Base-by-base conservation (phyloP, 2,888 invertebrate genomes). In the Mythimna ferrago region DNA sequence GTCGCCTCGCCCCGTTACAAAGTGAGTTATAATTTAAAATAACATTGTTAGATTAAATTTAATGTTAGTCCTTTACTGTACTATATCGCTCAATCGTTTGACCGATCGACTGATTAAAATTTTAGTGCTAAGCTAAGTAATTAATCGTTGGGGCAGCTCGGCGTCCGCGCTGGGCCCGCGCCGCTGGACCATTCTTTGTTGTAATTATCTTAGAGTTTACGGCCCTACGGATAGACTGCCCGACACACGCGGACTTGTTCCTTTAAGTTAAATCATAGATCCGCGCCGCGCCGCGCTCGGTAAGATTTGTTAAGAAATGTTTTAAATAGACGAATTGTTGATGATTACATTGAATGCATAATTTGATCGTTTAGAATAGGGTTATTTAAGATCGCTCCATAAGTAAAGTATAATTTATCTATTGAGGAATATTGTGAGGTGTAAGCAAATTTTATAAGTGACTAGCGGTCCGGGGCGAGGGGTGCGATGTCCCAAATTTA, bases 61-160 rank as follows among this genome's bases (percentile, higher is more conserved):
- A 96, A 96, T 96, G 92, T 96, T 96, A 96, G 96, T 96, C 95
- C 93, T 95, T 95, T 95, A 95, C 95, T 96, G 95, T 95, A 95
- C 94, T 95, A 95, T 95, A 96, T 96, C 96, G 96, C 95, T 96
- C 96, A 96, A 96, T 95, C 94, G 93, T 94, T 96, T 96, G 96
- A 96, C 94, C 96, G 96, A 96, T 96, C 95, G 96, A 96, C 96
- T 96, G 96, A 96, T 95, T 96, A 96, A 96, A 96, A 96, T 95
- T 96, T 95, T 96, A 96, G 95, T 96, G 94, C 88, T 96, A 96
- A 96, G 96, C 96, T 96, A 96, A 96, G 95, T 95, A 93, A 94
- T 93, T 90, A 92, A 90, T 88, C 88, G 58, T 38, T 68, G 90
- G 86, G 83, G 80, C 76, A 80, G 82, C 69, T 44, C 71, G 78